These are phyloP conservation scores for Lanistes nyassanus DNA, from an alignment of 1,140 invertebrate genomes.

Conservation along the genomic window DNA sequence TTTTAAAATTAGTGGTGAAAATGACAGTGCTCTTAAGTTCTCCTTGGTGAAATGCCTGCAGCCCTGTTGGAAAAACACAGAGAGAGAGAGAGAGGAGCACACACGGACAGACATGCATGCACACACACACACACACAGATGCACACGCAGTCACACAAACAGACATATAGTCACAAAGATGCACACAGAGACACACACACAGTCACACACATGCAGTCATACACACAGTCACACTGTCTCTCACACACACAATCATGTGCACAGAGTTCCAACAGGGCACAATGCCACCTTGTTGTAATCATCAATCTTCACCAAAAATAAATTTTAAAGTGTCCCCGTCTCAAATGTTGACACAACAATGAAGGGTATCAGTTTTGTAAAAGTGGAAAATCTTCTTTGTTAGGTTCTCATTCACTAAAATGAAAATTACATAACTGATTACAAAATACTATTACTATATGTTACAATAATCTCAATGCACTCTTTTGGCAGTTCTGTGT, in stretches of 20 bases:
- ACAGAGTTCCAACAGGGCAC: not conserved
- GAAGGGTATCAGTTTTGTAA: not conserved
- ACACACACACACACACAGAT: not conserved
- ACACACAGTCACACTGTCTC: not conserved
- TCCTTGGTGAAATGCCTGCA: too few relatives aligned
- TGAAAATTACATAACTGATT: not conserved
- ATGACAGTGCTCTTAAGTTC: too few relatives aligned
- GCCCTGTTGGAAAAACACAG: too few relatives aligned
- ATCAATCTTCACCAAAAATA: not conserved
- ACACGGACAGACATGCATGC: constrained; percentile 5
- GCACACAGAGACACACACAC: not conserved
- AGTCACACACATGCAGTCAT: not conserved
- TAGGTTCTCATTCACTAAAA: not conserved
- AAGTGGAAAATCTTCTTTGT: constrained; percentile 7
- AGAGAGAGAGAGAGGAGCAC: not conserved
- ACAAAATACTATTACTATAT: not conserved
- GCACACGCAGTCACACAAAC: not conserved
- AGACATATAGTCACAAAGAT: not conserved
- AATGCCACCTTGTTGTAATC: not conserved
- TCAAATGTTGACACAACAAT: not conserved
- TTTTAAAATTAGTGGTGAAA: too few relatives aligned
- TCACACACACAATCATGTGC: not conserved
- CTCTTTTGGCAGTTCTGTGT: not conserved
- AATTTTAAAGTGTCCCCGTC: not conserved
- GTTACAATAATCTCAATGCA: not conserved